Evolutionary conservation across 1,140 invertebrate species (phyloP), one percentile per base, ranked within the genome.

Genomic region (Penaeus indicus): DNA sequence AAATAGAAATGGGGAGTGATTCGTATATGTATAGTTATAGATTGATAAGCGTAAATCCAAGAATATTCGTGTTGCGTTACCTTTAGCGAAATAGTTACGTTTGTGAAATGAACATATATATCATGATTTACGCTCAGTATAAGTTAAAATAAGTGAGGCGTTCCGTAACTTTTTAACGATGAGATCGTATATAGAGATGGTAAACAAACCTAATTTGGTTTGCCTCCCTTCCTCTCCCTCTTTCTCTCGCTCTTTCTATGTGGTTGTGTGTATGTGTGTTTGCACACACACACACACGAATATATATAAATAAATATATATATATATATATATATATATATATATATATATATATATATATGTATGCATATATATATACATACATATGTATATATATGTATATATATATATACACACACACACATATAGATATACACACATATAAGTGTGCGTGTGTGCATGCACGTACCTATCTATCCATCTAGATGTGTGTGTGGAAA

Each of bases 251-350:
- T 54, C 54, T 54, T 1, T 13, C 54, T 54, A 27, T 75, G 38
- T 32, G 54, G 54, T 54, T 13, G 4, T 13, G n/a, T 75, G 38
- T 38, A 19, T 4, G n/a, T n/a, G n/a, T 32, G n/a, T 25, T 7
- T 75, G n/a, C n/a, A 75, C n/a, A 75, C 27, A 75, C 4, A 75
- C 1, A 75, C 11, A 75, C 10, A 72, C 10, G n/a, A 0, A 21
- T 3, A 72, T 25, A 72, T 3, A 72, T 25, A 72, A 3, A 72
- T 25, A 25, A 22, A 72, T 25, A 75, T 75, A 32, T 75, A 75
- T 75, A 27, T 75, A 32, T 32, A 27, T 75, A 75, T 75, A 19
- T 75, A 75, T 75, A 19, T 75, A 32, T 75, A 27, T 75, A 32
- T 75, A 32, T 75, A 32, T 75, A 75, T 75, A 75, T 75, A 75